Conservation (phyloP, 2,888 invertebrate genomes). For the Seladonia tumulorum region DNA sequence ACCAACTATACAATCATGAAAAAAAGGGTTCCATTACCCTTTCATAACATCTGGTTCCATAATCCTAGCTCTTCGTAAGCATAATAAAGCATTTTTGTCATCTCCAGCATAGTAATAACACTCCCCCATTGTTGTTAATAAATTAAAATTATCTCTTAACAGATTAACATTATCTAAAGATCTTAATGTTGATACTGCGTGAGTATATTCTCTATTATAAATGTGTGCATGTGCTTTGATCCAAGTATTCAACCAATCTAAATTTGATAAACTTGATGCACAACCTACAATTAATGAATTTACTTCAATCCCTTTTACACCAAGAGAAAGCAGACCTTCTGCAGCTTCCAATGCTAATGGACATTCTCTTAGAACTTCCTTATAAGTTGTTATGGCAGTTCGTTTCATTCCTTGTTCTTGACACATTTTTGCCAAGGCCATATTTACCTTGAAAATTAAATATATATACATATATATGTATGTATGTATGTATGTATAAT, state of each 20-base stretch:
- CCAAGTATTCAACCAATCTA: slow-evolving; percentile 87
- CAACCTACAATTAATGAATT: slow-evolving; percentile 89
- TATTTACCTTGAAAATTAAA: slow-evolving; percentile 84
- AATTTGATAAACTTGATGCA: slow-evolving; percentile 78
- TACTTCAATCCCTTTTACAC: slow-evolving; percentile 90
- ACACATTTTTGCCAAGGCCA: slow-evolving; percentile 91
- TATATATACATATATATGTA: neutral
- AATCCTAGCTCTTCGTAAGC: slow-evolving; percentile 84
- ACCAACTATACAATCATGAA: neutral
- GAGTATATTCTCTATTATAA: slow-evolving; percentile 88
- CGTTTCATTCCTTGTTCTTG: slow-evolving; percentile 89
- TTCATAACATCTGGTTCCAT: slow-evolving; percentile 81
- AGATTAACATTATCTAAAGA: slow-evolving; percentile 88
- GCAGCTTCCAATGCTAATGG: slow-evolving; percentile 92
- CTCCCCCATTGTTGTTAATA: slow-evolving; percentile 90
- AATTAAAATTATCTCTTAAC: slow-evolving; percentile 88
- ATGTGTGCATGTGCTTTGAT: slow-evolving; percentile 88
- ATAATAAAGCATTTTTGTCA: slow-evolving; percentile 87
- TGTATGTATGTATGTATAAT: neutral
- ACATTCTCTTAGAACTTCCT: slow-evolving; percentile 91
- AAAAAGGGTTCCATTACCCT: slow-evolving; percentile 72
- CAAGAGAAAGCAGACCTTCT: slow-evolving; percentile 89
- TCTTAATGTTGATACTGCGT: slow-evolving; percentile 88
- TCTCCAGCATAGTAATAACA: slow-evolving; percentile 91
- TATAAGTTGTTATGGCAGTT: slow-evolving; percentile 90